phyloP scores from a whole-genome alignment of 1,140 invertebrate species.

The Magallana angulata region DNA sequence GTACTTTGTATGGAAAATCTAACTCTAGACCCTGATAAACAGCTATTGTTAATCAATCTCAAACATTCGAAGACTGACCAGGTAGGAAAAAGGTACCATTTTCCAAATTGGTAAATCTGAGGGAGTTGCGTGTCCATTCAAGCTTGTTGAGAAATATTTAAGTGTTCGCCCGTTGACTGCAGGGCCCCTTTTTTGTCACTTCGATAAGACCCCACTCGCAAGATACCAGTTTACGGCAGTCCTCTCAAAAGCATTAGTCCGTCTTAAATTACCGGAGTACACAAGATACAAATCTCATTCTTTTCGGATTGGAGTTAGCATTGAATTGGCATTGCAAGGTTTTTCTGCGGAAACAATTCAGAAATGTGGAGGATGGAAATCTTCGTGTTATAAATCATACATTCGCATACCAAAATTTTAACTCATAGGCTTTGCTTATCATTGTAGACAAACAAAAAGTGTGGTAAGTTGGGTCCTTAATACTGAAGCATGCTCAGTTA shows the following conservation, averaged over 20 bases:
- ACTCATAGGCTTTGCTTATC: background rate
- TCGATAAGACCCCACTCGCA: background rate
- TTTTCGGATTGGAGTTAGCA: too few species aligned
- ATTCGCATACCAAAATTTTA: background rate
- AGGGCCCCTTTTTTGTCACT: background rate
- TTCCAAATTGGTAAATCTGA: background rate
- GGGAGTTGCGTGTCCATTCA: background rate
- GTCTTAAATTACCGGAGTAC: too few species aligned
- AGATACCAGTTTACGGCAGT: too few species aligned
- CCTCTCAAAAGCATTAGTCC: too few species aligned
- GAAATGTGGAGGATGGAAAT: too few species aligned
- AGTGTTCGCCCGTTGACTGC: background rate
- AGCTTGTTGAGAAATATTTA: background rate
- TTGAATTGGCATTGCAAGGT: too few species aligned
- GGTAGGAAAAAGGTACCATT: constrained; percentile 3
- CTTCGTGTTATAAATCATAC: too few species aligned
- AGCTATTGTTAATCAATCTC: constrained; percentile 1
- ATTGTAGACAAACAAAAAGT: background rate
- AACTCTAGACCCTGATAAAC: background rate
- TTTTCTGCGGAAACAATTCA: too few species aligned
- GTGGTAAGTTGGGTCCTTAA: background rate
- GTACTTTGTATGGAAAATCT: background rate
- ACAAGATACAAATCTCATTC: too few species aligned
- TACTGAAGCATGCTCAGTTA: background rate
- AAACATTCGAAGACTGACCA: constrained; percentile 16